Percentiles rank a stretch among this genome's conserved stretches.
Conservation (phyloP, 2,888 invertebrate species). For the Thelaira solivaga region DNA sequence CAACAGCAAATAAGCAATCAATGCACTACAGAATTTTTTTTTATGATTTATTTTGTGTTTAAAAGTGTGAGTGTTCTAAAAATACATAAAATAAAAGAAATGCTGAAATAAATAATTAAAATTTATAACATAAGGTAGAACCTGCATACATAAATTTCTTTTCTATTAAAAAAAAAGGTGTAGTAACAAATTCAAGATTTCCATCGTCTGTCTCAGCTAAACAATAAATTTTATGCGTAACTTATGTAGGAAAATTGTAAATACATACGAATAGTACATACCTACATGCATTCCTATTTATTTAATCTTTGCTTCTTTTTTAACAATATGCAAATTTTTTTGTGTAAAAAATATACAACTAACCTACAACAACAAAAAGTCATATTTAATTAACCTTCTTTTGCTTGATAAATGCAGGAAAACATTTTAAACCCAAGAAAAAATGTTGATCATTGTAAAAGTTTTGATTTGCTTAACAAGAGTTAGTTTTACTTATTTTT, state of each 20-base stretch:
- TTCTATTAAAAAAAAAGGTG: too few relatives aligned
- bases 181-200: too few relatives aligned
- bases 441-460: constrained; percentile 2
- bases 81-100: neutral
- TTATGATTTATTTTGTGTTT: neutral
- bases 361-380: constrained; percentile 26
- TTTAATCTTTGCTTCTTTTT: too few relatives aligned
- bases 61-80: constrained; percentile 18
- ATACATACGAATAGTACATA: too few relatives aligned
- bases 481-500: too few relatives aligned
- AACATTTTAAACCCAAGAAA: constrained; percentile 47
- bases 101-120: constrained; percentile 8
- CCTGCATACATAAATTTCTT: too few relatives aligned
- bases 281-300: too few relatives aligned
- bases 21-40: constrained; percentile 5
- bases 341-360: too few relatives aligned
- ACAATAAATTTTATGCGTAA: too few relatives aligned
- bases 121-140: constrained; percentile 26
- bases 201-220: too few relatives aligned
- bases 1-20: constrained; percentile 32
- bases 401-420: constrained; percentile 54
- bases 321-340: neutral
- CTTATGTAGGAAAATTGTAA: too few relatives aligned
- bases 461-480: neutral
- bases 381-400: constrained; percentile 56